Evolutionary conservation across 2,113 vertebrate species (phyloP), one percentile per base, ranked within the genome.

Genomic region (Macrotus californicus): DNA sequence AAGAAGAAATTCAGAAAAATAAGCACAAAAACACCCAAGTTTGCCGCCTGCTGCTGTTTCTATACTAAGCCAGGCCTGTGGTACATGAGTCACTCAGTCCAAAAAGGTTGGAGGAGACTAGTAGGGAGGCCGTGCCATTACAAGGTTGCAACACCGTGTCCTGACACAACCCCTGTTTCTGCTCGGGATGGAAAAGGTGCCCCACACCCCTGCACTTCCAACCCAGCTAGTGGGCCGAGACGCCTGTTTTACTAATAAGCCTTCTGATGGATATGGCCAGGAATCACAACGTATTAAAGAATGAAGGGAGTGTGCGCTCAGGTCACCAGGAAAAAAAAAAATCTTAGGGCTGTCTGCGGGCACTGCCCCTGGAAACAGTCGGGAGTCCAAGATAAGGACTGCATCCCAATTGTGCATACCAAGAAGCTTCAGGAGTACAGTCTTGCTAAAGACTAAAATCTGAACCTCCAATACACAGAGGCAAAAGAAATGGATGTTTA

Each of bases 1-100:
- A 96, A 94, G 97, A 97, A 98, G 96, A 98, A 98, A 97, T 96
- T 97, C 91, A 97, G 97, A 94, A 98, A 98, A 98, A 98, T 97
- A 98, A 43, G 96, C 50, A 89, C 80, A 96, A 94, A 98, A 98
- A 98, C 97, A 98, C 96, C 96, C 97, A 94, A 98, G 96, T 97
- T 41, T 64, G 94, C 97, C 85, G 34, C 96, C 87, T 96, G 96
- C 97, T 98, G 98, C 96, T 64, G 14, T 98, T 98, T 98, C 98
- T 98, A 97, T 98, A 96, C 89, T 94, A 93, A 46, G 96, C 94
- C 97, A 83, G 93, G 96, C 24, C 97, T 98, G 98, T 73, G 98
- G 98, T 96, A 82, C 31, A 0, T 98, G 98, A 98, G 98, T 98
- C 98, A 98, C 94, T 54, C 76, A 50, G 92, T 96, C 96, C 75